Percentiles rank a stretch among this genome's conserved stretches.
Evolutionary conservation across 2,888 invertebrate genomes (phyloP).

Genomic region (Saturnia pavonia): DNA sequence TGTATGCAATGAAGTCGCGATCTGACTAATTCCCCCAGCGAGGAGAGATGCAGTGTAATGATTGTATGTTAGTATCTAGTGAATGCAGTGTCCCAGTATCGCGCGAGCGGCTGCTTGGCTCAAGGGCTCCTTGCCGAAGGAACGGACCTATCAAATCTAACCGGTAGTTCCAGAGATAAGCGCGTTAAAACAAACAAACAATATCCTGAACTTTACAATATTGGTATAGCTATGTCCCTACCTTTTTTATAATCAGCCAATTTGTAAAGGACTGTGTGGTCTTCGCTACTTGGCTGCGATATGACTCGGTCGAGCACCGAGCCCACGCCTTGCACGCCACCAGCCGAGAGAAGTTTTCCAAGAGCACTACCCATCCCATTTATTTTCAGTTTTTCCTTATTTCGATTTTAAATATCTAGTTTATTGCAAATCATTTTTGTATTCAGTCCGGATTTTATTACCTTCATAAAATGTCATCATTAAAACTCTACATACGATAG

Average conservation of each 20-base stretch:
- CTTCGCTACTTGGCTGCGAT: conserved; percentile 92
- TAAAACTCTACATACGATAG: background rate
- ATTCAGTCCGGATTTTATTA: background rate
- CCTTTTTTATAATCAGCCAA: conserved; percentile 95
- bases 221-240: conserved; percentile 43
- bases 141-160: no score
- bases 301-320: conserved; percentile 94
- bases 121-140: no score
- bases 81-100: no score
- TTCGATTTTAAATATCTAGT: background rate
- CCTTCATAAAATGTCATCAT: background rate
- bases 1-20: no score
- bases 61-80: no score
- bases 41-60: no score
- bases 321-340: conserved; percentile 82
- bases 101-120: no score
- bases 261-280: conserved; percentile 93
- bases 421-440: background rate
- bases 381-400: background rate
- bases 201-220: no score
- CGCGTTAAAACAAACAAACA: no score
- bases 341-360: conserved; percentile 70
- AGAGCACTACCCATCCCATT: conserved; percentile 65
- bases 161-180: no score
- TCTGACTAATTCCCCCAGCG: no score